Evolutionary conservation across 2,797 vertebrate species (phyloP), one percentile per base, ranked within the genome.

Genomic region (Acomys russatus): DNA sequence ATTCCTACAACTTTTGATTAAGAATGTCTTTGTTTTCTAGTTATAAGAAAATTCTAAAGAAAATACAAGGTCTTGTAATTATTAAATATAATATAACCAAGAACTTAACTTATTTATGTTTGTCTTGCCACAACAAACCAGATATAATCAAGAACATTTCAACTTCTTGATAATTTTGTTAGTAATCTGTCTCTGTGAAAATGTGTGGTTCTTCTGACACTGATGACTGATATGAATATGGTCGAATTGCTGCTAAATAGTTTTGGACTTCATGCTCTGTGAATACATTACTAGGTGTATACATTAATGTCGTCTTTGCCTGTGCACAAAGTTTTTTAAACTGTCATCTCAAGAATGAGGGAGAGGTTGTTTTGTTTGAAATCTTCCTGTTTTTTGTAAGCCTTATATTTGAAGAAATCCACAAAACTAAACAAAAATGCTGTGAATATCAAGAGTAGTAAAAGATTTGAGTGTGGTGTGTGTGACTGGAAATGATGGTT

Each of bases 381-480:
- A 87, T 93, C 10, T 35, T 78, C 86, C 78, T 89, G 87, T 7
- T 93, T 96, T 95, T 93, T 82, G 51, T 94, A 90, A 96, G 33
- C 44, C 92, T 94, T 96, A 22, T 56, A 35, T 85, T 91, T 95
- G 80, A 91, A 89, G 82, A 92, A 80, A 79, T 25, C 44, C 25
- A 59, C 61, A 5, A 82, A 80, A 88, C 73, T 63, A 44, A 44
- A 44, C 44, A 44, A 28, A 94, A 25, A 7, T 18, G 30, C 30
- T 71, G 1, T 95, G 17, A 86, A 49, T 96, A 92, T 71, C 79
- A 92, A 94, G 9, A 35, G 2, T 91, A 70, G 94, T 83, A 68
- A 88, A 71, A 51, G 66, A 2, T 90, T 94, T 90, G n/a, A 93
- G 82, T 61, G 88, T 88, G 10, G 9, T 90, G 73, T 96, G 9